Percentiles rank a stretch among this genome's conserved stretches.
Evolutionary conservation across 1,140 invertebrate species (phyloP).

Genomic region (Drosophila virilis): DNA sequence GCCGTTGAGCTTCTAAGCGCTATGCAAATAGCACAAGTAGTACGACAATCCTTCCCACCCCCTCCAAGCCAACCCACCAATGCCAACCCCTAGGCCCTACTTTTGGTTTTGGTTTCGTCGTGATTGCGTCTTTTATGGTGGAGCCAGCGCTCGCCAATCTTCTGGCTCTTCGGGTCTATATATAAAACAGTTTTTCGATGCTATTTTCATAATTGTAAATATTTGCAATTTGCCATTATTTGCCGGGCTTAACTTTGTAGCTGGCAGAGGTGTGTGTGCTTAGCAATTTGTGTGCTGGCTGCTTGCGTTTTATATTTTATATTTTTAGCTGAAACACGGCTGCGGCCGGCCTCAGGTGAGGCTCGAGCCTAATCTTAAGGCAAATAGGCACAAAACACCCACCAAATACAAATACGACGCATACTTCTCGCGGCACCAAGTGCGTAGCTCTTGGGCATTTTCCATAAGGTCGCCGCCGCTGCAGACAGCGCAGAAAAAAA

Average conservation of each 20-base stretch:
- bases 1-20: conserved; percentile 72
- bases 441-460: conserved; percentile 59
- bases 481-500: not conserved
- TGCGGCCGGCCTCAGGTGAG: conserved; percentile 36
- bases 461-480: conserved; percentile 61
- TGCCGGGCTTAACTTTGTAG: conserved; percentile 41
- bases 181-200: conserved; percentile 73
- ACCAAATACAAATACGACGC: conserved; percentile 39
- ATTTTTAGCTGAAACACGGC: conserved; percentile 11
- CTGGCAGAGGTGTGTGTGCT: conserved; percentile 28
- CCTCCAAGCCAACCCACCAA: not conserved
- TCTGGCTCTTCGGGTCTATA: conserved; percentile 42
- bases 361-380: conserved; percentile 36
- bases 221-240: conserved; percentile 69
- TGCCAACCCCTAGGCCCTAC: not conserved
- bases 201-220: conserved; percentile 79
- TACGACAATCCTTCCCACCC: not conserved
- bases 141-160: not conserved
- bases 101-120: not conserved
- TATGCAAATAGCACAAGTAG: conserved; percentile 58
- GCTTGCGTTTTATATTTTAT: conserved; percentile 14
- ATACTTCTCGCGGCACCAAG: conserved; percentile 7
- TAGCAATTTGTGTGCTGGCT: conserved; percentile 36
- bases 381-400: conserved; percentile 50
- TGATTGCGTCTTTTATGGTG: not conserved